Percentiles rank a stretch among this genome's conserved stretches.
Conservation (phyloP, 2,113 vertebrate genomes). For the Corvus cornix region DNA sequence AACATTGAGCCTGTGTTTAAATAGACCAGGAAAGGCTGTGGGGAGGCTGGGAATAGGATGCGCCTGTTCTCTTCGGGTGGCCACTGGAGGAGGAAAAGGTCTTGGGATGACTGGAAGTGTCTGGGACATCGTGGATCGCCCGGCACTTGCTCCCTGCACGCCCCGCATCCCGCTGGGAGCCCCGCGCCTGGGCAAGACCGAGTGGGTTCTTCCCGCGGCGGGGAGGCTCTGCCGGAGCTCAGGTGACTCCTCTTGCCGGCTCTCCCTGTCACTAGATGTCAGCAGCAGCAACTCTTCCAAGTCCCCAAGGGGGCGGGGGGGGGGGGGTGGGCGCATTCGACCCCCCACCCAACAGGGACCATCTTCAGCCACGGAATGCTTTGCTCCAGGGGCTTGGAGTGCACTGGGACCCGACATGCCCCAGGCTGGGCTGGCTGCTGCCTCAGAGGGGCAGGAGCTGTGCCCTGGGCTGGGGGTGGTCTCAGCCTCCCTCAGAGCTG, state of each 20-base stretch:
- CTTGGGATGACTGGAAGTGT: neutral
- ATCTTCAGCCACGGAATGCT: neutral
- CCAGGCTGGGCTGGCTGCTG: neutral
- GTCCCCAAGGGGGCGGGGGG: neutral
- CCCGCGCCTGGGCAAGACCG: neutral
- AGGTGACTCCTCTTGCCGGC: neutral
- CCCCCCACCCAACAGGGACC: neutral
- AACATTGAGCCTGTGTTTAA: neutral
- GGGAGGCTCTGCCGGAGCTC: neutral
- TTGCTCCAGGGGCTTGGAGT: neutral
- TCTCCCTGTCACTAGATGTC: constrained; percentile 55
- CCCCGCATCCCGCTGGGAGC: neutral
- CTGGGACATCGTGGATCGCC: neutral
- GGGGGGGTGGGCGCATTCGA: neutral
- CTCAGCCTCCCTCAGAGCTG: neutral
- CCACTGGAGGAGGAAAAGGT: neutral
- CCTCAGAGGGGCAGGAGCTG: neutral
- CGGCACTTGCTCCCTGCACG: neutral
- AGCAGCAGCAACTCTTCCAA: constrained; percentile 14
- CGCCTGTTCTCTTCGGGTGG: fast-evolving
- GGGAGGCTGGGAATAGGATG: neutral
- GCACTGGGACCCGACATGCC: neutral
- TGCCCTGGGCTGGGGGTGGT: neutral
- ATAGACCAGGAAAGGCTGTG: fast-evolving
- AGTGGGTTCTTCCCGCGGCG: neutral